A percentile compares a stretch with the other conserved stretches of the same genome.
phyloP scores from a whole-genome alignment of 2,888 invertebrate genomes.

The Tachina fera region DNA sequence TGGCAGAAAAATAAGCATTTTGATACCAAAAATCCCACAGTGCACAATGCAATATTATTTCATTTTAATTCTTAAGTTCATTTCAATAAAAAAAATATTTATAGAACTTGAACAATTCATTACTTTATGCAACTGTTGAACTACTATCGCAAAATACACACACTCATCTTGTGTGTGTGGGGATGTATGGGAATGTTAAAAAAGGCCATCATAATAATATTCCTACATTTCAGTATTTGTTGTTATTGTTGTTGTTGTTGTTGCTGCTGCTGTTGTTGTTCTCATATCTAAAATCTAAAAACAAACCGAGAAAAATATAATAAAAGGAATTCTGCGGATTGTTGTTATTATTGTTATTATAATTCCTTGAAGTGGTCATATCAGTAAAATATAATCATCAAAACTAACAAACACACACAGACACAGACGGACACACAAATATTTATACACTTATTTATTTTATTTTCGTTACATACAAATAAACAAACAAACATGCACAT shows the following conservation, averaged over 20 bases:
- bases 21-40: no score
- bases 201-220: constrained; percentile 66
- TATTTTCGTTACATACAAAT: constrained; percentile 30
- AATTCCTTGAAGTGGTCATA: constrained; percentile 82
- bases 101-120: background rate
- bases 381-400: constrained; percentile 80
- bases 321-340: constrained; percentile 81
- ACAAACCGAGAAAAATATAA: constrained; percentile 73
- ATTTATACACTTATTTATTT: constrained; percentile 61
- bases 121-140: constrained; percentile 25
- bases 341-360: constrained; percentile 82
- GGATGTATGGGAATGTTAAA: constrained; percentile 55
- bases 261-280: constrained; percentile 43
- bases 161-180: constrained; percentile 41
- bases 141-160: constrained; percentile 21
- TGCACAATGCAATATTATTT: no score
- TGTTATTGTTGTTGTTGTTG: constrained; percentile 32
- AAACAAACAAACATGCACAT: constrained; percentile 11
- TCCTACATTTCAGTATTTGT: constrained; percentile 67
- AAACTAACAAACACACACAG: constrained; percentile 66
- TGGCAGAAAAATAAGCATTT: no score
- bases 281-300: constrained; percentile 78
- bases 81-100: background rate
- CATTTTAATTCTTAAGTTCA: background rate
- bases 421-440: constrained; percentile 35